A percentile compares a stretch with the other conserved stretches of the same genome.
phyloP scores from a whole-genome alignment of 2,797 vertebrate genomes.

The Sparidentex hasta region DNA sequence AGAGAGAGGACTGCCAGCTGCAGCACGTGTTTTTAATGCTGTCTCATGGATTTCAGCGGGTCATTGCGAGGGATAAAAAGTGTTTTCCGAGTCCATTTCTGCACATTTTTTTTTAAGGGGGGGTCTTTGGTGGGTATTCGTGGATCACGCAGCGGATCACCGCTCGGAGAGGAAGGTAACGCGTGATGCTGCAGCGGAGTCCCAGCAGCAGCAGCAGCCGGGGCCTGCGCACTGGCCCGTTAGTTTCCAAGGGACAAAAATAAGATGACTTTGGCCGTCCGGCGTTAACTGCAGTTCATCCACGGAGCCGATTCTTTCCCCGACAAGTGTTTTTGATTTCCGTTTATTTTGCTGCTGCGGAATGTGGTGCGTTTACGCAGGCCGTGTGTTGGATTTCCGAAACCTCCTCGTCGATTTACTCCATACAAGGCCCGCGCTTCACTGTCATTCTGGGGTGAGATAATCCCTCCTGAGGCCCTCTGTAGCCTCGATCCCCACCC shows the following conservation, averaged over 20 bases:
- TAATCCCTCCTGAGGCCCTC: constrained; percentile 55
- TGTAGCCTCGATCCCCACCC: constrained; percentile 22
- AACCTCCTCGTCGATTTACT: constrained; percentile 48
- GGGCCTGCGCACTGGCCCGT: constrained; percentile 67
- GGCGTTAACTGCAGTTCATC: constrained; percentile 13
- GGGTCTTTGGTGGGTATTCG: not conserved
- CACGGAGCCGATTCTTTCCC: not conserved
- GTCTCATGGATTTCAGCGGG: not conserved
- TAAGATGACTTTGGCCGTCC: constrained; percentile 52
- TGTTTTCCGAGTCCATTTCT: not conserved
- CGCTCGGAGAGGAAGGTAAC: constrained; percentile 54
- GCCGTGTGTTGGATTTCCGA: constrained; percentile 21
- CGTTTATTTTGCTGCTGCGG: not conserved
- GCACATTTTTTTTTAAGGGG: not conserved
- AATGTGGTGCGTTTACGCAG: not conserved
- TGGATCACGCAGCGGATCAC: constrained; percentile 59
- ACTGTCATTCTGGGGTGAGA: constrained; percentile 61
- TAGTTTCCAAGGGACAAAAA: constrained; percentile 44
- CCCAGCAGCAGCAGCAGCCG: constrained; percentile 36
- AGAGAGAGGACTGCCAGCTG: not conserved
- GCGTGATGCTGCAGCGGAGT: constrained; percentile 72
- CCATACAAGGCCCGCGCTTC: constrained; percentile 57
- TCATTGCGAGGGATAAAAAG: not conserved
- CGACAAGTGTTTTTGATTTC: not conserved
- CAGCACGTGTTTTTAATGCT: not conserved